These are phyloP conservation scores for Drosophila monieri DNA, from an alignment of 2,888 invertebrate genomes.

Conservation along the genomic window DNA sequence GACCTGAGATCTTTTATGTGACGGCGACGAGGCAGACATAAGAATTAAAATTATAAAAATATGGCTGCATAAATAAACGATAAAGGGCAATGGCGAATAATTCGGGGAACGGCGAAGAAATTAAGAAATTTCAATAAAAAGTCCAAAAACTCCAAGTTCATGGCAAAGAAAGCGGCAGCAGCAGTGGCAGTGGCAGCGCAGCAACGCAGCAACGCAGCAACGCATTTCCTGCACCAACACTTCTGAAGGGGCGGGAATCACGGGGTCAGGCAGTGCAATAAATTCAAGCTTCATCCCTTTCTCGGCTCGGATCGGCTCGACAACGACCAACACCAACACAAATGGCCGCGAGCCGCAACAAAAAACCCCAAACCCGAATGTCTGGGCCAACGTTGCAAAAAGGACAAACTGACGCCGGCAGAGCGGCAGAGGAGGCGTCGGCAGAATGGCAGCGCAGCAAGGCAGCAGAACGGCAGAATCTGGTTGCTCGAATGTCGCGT, in stretches of 20 bases:
- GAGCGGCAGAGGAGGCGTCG: constrained; percentile 36
- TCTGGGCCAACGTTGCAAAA: constrained; percentile 65
- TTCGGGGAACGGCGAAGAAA: constrained; percentile 48
- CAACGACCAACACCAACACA: constrained; percentile 46
- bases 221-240: constrained; percentile 5
- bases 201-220: constrained; percentile 9
- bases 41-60: constrained; percentile 51
- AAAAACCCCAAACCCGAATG: constrained; percentile 68
- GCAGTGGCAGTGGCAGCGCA: constrained; percentile 1
- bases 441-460: constrained; percentile 35
- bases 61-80: constrained; percentile 63
- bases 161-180: constrained; percentile 27
- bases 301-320: constrained; percentile 46
- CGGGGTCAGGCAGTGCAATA: constrained; percentile 62
- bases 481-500: constrained; percentile 59
- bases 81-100: constrained; percentile 30
- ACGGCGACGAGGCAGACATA: constrained; percentile 32
- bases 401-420: constrained; percentile 37
- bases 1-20: constrained; percentile 64
- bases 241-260: constrained; percentile 8
- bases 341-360: constrained; percentile 40
- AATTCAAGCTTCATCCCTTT: constrained; percentile 75
- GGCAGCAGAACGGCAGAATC: constrained; percentile 36
- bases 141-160: constrained; percentile 22
- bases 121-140: constrained; percentile 52